Base-by-base conservation (phyloP, 2,797 vertebrate species). In the Pseudochromis fuscus region DNA sequence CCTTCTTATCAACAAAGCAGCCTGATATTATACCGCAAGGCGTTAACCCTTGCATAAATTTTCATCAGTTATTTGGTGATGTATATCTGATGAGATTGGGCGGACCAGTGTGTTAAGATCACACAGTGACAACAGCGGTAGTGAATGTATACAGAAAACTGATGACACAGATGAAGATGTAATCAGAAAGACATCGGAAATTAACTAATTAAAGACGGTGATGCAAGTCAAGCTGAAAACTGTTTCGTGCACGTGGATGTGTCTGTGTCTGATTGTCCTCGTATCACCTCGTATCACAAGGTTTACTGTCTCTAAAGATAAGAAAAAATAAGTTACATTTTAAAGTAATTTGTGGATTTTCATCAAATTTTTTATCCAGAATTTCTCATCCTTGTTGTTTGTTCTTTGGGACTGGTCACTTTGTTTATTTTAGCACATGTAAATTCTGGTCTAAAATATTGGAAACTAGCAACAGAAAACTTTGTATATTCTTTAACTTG, bases 151-250 rank as follows among this genome's bases (percentile, higher is more conserved):
- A 18, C 18, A 24, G 48, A 46, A 38, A 38, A 18, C 30, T 55
- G 67, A 61, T 56, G 30, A 18, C 7, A 5, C 65, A 24, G 68
- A 80, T 82, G 63, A 42, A 21, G 24, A 3, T 16, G 16, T 58
- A 63, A 73, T 77, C 67, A 65, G 53, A 70, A 83, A 62, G 77
- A 77, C 80, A 75, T 1, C 19, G 18, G 38, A 42, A 15, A 37
- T 37, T 4, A 37, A 37, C 35, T 13, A 12, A 16, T 12, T 65
- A 51, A 61, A 62, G 53, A 15, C 16, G 6, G 37, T 27, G 13
- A 55, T 64, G 40, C n/a, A 21, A 25, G 55, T 13, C 68, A 67
- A 61, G 16, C 44, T 24, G 45, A 56, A 42, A 38, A 11, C 4
- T 3, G 0, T 37, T 67, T 52, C 21, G 30, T 44, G 30, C 40